Conservation (phyloP, 1,140 invertebrate species). For the Amyelois transitella region DNA sequence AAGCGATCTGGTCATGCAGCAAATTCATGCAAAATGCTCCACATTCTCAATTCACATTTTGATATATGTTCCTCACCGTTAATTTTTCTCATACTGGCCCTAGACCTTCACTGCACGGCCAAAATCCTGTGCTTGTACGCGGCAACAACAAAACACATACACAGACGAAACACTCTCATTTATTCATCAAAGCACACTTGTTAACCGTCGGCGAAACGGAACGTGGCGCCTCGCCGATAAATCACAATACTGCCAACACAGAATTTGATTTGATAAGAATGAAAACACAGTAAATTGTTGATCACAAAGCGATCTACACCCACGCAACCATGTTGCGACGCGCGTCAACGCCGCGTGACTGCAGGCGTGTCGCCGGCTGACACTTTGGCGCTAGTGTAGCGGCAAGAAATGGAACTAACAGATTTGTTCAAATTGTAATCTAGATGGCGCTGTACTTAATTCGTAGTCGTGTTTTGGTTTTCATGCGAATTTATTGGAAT, state of each 20-base stretch:
- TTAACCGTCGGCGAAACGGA: background rate
- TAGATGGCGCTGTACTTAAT: conserved; percentile 45
- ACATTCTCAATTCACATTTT: background rate
- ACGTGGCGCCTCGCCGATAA: conserved; percentile 1
- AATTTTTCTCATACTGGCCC: conserved; percentile 67
- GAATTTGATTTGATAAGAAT: conserved; percentile 44
- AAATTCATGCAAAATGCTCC: background rate
- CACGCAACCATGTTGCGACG: conserved; percentile 64
- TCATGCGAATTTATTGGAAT: too few relatives aligned
- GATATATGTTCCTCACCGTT: conserved; percentile 50
- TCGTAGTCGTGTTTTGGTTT: background rate
- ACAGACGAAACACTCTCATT: conserved; percentile 51
- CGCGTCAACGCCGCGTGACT: conserved; percentile 71
- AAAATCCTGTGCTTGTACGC: conserved; percentile 59
- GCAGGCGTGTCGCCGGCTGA: conserved; percentile 61
- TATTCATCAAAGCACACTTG: conserved; percentile 39
- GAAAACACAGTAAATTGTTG: conserved; percentile 58
- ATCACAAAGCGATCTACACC: conserved; percentile 61
- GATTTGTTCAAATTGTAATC: conserved; percentile 1
- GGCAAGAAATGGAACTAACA: conserved; percentile 31
- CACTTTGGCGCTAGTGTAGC: conserved; percentile 49
- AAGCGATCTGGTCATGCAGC: background rate
- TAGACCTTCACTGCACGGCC: conserved; percentile 60
- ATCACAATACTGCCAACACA: conserved; percentile 27
- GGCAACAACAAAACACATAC: conserved; percentile 64